Evolutionary conservation across 2,113 vertebrate genomes (phyloP).

Genomic region (Lathamus discolor): DNA sequence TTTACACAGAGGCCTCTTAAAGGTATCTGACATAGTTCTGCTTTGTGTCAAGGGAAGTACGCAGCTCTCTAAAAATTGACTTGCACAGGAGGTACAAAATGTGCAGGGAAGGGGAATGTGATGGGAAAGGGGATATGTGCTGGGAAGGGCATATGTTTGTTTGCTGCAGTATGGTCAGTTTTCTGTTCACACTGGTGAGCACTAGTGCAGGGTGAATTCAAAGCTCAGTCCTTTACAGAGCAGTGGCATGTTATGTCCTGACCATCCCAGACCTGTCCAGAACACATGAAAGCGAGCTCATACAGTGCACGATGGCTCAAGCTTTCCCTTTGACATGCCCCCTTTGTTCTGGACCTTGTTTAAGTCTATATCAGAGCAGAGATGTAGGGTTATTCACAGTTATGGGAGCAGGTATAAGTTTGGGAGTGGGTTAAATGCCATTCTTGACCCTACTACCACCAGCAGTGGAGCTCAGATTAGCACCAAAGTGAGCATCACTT

Average conservation of each 20-base stretch:
- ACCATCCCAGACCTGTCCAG: neutral
- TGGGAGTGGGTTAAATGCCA: neutral
- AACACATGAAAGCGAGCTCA: neutral
- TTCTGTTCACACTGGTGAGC: neutral
- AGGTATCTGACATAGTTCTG: neutral
- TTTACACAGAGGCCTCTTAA: neutral
- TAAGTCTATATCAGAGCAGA: neutral
- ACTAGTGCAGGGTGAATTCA: neutral
- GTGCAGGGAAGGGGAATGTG: neutral
- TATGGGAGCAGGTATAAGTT: neutral
- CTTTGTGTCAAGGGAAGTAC: neutral
- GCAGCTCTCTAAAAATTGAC: neutral
- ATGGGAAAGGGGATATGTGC: neutral
- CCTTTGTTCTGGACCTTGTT: neutral
- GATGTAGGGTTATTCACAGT: rapidly evolving
- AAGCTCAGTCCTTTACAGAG: neutral
- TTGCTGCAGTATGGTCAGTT: neutral
- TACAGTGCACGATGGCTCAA: neutral
- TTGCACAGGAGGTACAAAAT: neutral
- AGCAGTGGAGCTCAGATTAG: neutral
- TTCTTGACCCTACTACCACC: neutral
- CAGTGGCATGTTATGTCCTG: neutral
- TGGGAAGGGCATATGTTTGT: neutral
- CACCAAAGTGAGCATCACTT: neutral
- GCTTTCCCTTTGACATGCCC: neutral